Evolutionary conservation across 2,888 invertebrate species (phyloP), one percentile per base, ranked within the genome.

Genomic region (Creontiades dilutus): DNA sequence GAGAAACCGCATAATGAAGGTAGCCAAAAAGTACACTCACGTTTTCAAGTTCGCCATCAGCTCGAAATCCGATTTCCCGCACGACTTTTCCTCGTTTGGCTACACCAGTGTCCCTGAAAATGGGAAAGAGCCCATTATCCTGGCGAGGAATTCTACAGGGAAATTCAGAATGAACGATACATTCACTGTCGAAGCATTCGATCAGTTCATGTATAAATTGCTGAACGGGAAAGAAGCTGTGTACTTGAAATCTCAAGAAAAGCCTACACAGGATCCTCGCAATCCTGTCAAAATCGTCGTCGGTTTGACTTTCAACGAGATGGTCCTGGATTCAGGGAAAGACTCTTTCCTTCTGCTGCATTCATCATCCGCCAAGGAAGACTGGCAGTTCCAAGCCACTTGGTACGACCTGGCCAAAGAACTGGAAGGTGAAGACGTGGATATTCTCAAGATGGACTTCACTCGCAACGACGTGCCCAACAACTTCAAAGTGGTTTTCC

Each of bases 1-100:
- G 90, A 76, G 90, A 46, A 86, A 90, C 47, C 48, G 90, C 9
- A 37, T 90, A 7, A 5, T 90, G 13, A 75, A 90, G 55, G 86
- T 90, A 2, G 90, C 90, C 4, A 12, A 46, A 16, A 14, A 55
- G 13, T 90, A 46, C 47, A 55, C 23, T n/a, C 9, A 76, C 9
- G 27, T 86, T 85, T 86, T 52, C 86, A 90, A 75, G 47, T 90
- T 90, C 19, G 90, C 90, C 46, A 76, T 90, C 52, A 86, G 86
- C 23, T 16, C n/a, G 28, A 80, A 48, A 47, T 55, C 55, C 23
- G 80, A 80, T 46, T 86, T 80, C 47, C 11, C 23, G 23, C 37
- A 80, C 27, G 90, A 90, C 14, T 78, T 90, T 23, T 12, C 52
- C 27, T 46, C 52, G 16, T 86, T 78, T 48, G 90, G 90, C n/a